Base-by-base conservation (phyloP, 2,113 vertebrate genomes). In the Kryptolebias marmoratus region DNA sequence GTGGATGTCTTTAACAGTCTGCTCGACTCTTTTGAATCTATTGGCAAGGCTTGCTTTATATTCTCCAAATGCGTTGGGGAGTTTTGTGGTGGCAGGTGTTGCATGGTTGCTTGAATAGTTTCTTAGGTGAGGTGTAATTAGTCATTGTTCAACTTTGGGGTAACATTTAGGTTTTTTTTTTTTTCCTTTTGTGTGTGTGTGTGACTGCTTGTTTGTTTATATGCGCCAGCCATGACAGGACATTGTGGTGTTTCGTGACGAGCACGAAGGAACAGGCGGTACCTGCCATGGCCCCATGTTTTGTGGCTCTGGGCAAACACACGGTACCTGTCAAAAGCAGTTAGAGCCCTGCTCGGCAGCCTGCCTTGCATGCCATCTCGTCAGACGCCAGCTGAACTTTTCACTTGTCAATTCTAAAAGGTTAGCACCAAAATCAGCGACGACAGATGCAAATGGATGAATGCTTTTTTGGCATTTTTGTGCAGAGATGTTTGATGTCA, bases 331-430 rank as follows among this genome's bases (percentile, higher is more conserved):
- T 96, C 95, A 96, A 80, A 94, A 95, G 90, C 90, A 85, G 94
- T 97, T 96, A 96, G 89, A 92, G 77, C 89, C 84, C 56, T 44
- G 77, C 91, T 82, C 90, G 92, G 78, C 79, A 87, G 92, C 94
- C 91, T 94, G 91, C 94, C 89, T 89, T 89, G 90, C 91, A 90
- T 73, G 91, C 88, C 85, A 93, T 88, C 93, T 91, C 92, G 90
- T 95, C 94, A 90, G 89, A 92, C 65, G 70, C 84, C 84, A 91
- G 84, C 85, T 95, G 93, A 94, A 94, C 94, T 94, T 95, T 94
- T 94, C 92, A 92, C 89, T 94, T 96, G 95, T 95, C 95, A 95
- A 94, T 95, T 93, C 93, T 91, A 88, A 97, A 97, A 96, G 94
- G 94, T 96, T 96, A 95, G 93, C 80, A 22, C 83, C 92, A 81